Percentiles rank a stretch among this genome's conserved stretches.
phyloP scores from a whole-genome alignment of 2,113 vertebrate species.

The Upupa epops region DNA sequence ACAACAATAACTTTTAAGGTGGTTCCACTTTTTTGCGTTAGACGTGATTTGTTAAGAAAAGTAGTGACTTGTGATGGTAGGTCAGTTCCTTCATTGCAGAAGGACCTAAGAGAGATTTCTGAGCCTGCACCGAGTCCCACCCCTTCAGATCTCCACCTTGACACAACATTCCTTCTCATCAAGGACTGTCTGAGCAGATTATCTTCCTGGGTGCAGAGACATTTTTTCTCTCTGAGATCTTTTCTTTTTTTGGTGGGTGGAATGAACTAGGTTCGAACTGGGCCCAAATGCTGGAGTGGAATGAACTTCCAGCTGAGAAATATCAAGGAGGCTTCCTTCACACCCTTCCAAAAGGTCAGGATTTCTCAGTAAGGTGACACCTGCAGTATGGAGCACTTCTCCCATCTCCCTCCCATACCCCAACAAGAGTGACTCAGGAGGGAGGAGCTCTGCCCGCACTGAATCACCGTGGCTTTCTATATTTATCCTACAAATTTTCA shows the following conservation, averaged over 20 bases:
- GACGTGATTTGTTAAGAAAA: neutral
- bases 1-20: constrained; percentile 30
- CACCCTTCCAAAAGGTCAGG: neutral
- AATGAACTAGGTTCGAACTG: neutral
- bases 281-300: neutral
- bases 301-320: neutral
- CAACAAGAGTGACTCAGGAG: neutral
- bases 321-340: neutral
- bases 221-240: neutral
- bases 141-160: neutral
- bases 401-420: neutral
- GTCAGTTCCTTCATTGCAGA: neutral
- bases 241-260: neutral
- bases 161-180: constrained; percentile 3
- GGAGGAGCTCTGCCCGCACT: constrained; percentile 8
- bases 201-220: neutral
- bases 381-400: neutral
- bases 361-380: neutral
- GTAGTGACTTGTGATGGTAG: neutral
- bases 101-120: neutral
- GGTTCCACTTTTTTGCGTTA: neutral
- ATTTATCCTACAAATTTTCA: neutral
- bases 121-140: neutral
- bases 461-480: constrained; percentile 14
- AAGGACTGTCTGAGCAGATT: neutral